Evolutionary conservation across 2,888 invertebrate species (phyloP), one percentile per base, ranked within the genome.

Genomic region (Phlogophora meticulosa): DNA sequence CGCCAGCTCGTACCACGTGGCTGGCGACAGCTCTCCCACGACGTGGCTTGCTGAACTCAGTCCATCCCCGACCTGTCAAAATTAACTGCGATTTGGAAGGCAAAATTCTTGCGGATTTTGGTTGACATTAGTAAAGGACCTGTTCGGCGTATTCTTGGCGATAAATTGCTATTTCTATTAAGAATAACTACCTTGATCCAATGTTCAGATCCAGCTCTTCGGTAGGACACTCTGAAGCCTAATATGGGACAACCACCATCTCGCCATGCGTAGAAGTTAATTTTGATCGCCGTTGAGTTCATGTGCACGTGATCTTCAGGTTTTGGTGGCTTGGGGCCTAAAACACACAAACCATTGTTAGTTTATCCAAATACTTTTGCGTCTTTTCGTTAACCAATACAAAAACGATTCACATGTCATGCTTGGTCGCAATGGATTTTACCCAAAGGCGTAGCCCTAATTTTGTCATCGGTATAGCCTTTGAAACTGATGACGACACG

Each of bases 241-340:
- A 96, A 96, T 81, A 98, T 97, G 0, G 98, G 97, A 88, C 98
- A 98, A 45, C 98, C 98, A 0, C 97, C 97, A 82, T 97, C 97
- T 22, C 97, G 96, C 98, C 98, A 98, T 9, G 97, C 97, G 58
- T 97, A 96, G 73, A 98, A 95, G 86, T 98, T 97, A 20, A 98
- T 95, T 57, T 97, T 96, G 20, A 97, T 97, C 0, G 97, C 97
- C 0, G 98, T 98, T 0, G 97, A 96, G 88, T 98, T 98, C 72
- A 97, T 96, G 51, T 97, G 96, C 4, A 98, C 95, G 36, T 98
- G 96, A 77, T 97, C 97, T 72, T 97, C 97, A 40, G 97, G 96
- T 65, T 96, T 96, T 0, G 98, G 97, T 15, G 97, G 93, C 68
- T 97, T 96, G 0, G 98, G 98, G 45, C 96, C 97, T 97, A 89